Evolutionary conservation across 2,113 vertebrate genomes (phyloP), one percentile per base, ranked within the genome.

Genomic region (Heteronetta atricapilla): DNA sequence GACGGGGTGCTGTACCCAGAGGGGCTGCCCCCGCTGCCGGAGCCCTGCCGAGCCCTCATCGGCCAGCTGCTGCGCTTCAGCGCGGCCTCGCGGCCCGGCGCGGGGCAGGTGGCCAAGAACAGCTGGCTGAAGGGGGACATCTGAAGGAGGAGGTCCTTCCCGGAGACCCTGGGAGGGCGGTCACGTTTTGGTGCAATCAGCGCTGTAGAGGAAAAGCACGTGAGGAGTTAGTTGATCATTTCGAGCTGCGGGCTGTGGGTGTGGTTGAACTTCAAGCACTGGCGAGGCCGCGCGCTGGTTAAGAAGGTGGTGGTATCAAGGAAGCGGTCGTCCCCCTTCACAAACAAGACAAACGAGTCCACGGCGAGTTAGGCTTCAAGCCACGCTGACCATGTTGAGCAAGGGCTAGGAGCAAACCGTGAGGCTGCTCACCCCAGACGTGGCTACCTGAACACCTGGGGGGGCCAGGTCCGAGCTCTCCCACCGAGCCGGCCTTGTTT

Each of bases 51-150:
- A n/a, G 62, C 93, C 40, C 96, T 98, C 46, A 98, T 98, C 9
- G 23, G 93, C 21, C 95, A 97, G 33, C 66, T 98, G 79, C 96
- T 98, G 56, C 98, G 96, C 85, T 98, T 97, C 89, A 94, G 58
- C 82, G 98, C 97, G 0, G 93, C 96, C 1, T 86, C 86, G 40
- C 90, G 97, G 52, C 98, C 97, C 1, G 73, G 95, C 1, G 96
- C 96, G 2, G 96, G 96, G 4, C 98, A 98, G 48, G 94, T 98
- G n/a, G 92, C 96, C 82, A 98, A 98, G 93, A 97, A 98, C 81
- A 84, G 79, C 58, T 98, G 98, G 98, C 95, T 98, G 78, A 97
- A 97, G 12, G 73, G 90, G 3, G 95, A 94, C 50, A 91, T 66
- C 86, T 97, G 64, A 95, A 50, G 3, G 58, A 56, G n/a, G 55